Conservation (phyloP, 1,140 invertebrate species). For the fruit fly (Drosophila melanogaster) region DNA sequence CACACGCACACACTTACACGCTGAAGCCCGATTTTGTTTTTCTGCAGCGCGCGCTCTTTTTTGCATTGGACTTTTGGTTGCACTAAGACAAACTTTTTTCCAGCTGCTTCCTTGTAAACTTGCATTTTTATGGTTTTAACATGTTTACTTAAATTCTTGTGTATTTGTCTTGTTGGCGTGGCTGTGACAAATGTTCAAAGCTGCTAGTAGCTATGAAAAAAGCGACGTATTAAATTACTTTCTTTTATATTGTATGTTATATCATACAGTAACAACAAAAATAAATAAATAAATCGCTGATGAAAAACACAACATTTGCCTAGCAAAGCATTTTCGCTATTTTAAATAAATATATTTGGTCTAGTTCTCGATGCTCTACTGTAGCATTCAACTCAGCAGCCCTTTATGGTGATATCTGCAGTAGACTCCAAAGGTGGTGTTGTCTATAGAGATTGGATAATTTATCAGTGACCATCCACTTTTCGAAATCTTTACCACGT, state of each 20-base stretch:
- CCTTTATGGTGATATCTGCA: no score
- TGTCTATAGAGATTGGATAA: no score
- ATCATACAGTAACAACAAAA: no score
- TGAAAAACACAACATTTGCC: no score
- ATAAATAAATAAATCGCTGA: no score
- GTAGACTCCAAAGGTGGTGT: no score
- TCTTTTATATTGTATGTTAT: neutral
- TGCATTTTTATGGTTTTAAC: slow-evolving; percentile 80
- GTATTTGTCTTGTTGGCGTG: slow-evolving; percentile 79
- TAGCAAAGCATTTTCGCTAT: no score
- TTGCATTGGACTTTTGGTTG: slow-evolving; percentile 24
- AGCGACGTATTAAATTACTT: neutral
- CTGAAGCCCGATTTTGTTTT: slow-evolving; percentile 54
- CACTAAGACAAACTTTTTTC: slow-evolving; percentile 47
- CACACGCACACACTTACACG: slow-evolving; percentile 25
- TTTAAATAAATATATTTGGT: neutral
- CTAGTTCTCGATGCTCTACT: neutral
- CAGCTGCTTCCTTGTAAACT: slow-evolving; percentile 51
- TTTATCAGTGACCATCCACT: no score
- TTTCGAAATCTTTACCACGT: no score
- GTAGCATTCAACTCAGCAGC: neutral
- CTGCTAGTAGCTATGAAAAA: slow-evolving; percentile 1
- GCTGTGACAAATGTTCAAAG: slow-evolving; percentile 68
- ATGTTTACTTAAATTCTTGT: slow-evolving; percentile 80
- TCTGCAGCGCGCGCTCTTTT: slow-evolving; percentile 47